phyloP scores from a whole-genome alignment of 2,888 invertebrate species.

The Callyntrura sp. region DNA sequence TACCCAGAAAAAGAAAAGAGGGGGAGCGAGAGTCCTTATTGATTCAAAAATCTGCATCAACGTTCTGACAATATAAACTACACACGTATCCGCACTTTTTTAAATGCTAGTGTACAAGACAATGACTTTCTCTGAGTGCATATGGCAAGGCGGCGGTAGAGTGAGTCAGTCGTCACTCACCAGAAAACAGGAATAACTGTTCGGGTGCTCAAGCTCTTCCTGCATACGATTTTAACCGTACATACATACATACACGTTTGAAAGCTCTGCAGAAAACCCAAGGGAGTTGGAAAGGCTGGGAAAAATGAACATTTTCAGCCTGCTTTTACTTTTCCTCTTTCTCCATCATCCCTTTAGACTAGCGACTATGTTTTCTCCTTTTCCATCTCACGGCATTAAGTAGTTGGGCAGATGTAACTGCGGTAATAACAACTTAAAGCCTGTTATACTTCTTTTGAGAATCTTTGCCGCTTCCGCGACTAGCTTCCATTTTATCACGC shows the following conservation, averaged over 20 bases:
- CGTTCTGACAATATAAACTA: constrained; percentile 9
- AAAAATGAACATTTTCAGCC: constrained; percentile 69
- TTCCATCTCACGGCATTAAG: constrained; percentile 58
- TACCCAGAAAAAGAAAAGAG: constrained; percentile 18
- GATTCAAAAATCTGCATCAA: constrained; percentile 65
- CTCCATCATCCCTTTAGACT: constrained; percentile 27
- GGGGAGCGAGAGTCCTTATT: constrained; percentile 51
- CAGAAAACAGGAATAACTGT: constrained; percentile 13
- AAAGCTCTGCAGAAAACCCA: constrained; percentile 46
- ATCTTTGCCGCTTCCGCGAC: constrained; percentile 45
- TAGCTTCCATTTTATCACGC: constrained; percentile 21
- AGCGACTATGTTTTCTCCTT: constrained; percentile 18
- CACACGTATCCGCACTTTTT: constrained; percentile 35
- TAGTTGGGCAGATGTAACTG: constrained; percentile 69
- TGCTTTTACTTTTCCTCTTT: constrained; percentile 38
- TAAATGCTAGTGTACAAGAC: constrained; percentile 2
- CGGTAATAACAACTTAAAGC: constrained; percentile 73
- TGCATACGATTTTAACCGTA: not conserved
- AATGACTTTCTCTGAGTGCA: not conserved
- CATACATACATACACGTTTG: constrained; percentile 6
- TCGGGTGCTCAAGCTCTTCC: not conserved
- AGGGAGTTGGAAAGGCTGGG: constrained; percentile 56
- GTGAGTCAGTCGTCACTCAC: constrained; percentile 57
- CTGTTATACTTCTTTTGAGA: constrained; percentile 63
- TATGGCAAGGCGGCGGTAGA: not conserved